Percentiles rank a stretch among this genome's conserved stretches.
Conservation (phyloP, 2,797 vertebrate species). For the Ciconia nigra region DNA sequence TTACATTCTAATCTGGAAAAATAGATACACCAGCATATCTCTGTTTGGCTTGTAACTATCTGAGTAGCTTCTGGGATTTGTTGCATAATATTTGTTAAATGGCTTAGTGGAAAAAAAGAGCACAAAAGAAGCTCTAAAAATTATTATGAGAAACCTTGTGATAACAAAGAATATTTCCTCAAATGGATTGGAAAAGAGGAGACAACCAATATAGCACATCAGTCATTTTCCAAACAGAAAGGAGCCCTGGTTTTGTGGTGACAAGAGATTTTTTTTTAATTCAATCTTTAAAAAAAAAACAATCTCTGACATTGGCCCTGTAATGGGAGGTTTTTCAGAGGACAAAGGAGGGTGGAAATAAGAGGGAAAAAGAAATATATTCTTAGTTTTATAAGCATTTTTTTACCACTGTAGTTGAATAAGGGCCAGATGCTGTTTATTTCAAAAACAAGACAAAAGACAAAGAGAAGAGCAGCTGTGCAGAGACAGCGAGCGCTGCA, state of each 20-base stretch:
- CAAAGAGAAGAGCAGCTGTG: constrained; percentile 42
- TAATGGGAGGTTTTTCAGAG: neutral
- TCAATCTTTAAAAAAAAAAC: neutral
- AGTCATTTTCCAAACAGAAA: neutral
- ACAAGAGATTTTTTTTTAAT: neutral
- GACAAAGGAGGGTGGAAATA: neutral
- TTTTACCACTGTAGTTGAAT: neutral
- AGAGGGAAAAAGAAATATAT: neutral
- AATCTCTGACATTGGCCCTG: neutral
- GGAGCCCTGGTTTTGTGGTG: neutral
- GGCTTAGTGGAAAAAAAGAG: neutral
- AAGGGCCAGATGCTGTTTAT: constrained; percentile 36
- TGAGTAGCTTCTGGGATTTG: neutral
- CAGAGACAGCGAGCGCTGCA: neutral
- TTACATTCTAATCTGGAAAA: constrained; percentile 36
- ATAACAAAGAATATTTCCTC: neutral
- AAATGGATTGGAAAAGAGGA: neutral
- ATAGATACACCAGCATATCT: neutral
- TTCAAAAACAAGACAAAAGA: constrained; percentile 21
- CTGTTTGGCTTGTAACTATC: neutral
- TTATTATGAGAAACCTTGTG: neutral
- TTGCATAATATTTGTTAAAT: neutral
- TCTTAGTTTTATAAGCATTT: neutral
- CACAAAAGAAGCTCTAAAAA: neutral
- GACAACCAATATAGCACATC: neutral